Base-by-base conservation (phyloP, 2,113 vertebrate species). In the Variabilichromis moorii region DNA sequence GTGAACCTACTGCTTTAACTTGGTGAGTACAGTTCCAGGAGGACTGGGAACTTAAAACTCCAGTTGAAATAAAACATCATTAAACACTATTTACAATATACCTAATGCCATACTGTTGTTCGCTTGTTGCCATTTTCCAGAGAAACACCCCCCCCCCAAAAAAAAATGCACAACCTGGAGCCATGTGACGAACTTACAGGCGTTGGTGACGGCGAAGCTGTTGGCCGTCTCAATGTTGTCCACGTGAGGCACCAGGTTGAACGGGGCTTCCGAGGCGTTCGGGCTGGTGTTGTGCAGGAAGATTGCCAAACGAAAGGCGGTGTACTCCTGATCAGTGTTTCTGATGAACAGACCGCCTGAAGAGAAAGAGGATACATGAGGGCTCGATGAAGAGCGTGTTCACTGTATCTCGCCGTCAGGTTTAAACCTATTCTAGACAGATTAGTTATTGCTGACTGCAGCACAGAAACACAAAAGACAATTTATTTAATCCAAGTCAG, bases 191-290 rank as follows among this genome's bases (percentile, higher is more conserved):
- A 45, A 99, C 99, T 99, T 97, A 99, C 99, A 99, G 97, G 99
- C 99, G 93, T 99, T 99, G 96, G 99, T 99, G 94, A 99, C 98
- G 89, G 98, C 98, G 57, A 99, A 99, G 97, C 99, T 99, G 98
- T 99, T 99, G 95, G 99, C 98, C 89, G 98, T 99, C 96, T 99
- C 98, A 82, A 99, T 99, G 97, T 99, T 99, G 97, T 99, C 98
- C 95, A 99, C 99, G 14, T 99, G 99, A 95, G 99, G 98, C 96
- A 99, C 98, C 97, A 99, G 97, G 97, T 99, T 99, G 96, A 99
- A 99, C 89, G 98, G 98, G 90, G 99, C 98, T 97, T 99, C 98
- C 0, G 98, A 98, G 79, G 98, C 98, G 86, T 99, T 99, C 86
- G 99, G 99, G 95, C 98, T 99, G 93, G 98, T 99, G 95, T 99